Base-by-base conservation (phyloP, 2,113 vertebrate species). In the Neodon shergylaensis region DNA sequence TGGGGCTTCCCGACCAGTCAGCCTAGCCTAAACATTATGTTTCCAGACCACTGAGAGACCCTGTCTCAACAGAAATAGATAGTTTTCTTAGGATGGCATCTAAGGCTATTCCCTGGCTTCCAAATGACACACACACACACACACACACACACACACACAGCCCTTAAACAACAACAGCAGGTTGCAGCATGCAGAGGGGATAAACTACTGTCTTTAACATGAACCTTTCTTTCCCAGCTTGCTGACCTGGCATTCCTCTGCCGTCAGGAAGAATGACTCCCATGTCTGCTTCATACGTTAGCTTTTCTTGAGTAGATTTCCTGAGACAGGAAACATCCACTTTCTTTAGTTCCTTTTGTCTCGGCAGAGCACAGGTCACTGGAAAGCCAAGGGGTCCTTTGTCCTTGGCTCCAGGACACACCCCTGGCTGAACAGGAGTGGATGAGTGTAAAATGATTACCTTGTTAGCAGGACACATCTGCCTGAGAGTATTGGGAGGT, bases 221-320 rank as follows among this genome's bases (percentile, higher is more conserved):
- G 33, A 73, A 87, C 68, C 31, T 10, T 52, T 33, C 61, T 74
- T 79, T 92, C 36, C 44, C 47, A 28, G 9, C 7, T 49, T 82
- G 19, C n/a, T 63, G 52, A 74, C 88, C 22, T 47, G 28, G 74
- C 17, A 5, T 73, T 73, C 70, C 85, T 86, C 42, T 73, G 36
- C 19, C 85, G 3, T 58, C 82, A 88, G n/a, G 58, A 68, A 86
- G 66, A 90, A 5, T 63, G 79, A 96, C 31, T 91, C 42, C 31
- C 31, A n/a, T 0, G 61, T 61, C 52, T 90, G 70, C 61, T 95
- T 92, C 72, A 58, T 72, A 92, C 49, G 90, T 70, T 52, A 52
- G 47, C 65, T 90, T 79, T 88, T 77, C 88, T 92, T 54, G 63
- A 44, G 39, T 84, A 49, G 72, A 24, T 47, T 95, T 94, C 93